These are phyloP conservation scores for Smittia sp. DNA, from an alignment of 2,888 invertebrate genomes.

Conservation along the genomic window DNA sequence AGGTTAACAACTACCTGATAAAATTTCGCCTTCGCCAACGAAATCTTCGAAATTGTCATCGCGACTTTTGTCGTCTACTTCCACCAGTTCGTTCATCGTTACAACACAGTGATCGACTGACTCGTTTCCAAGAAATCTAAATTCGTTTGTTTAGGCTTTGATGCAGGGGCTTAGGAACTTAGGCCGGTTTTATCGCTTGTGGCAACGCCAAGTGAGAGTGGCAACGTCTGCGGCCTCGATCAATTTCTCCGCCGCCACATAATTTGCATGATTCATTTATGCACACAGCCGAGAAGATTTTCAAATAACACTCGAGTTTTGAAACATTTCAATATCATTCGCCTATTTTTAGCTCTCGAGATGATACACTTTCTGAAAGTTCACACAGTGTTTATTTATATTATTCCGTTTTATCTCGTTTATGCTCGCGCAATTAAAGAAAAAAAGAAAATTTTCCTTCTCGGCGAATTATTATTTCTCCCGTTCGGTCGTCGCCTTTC, in stretches of 20 bases:
- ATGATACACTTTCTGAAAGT: background rate
- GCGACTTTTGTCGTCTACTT: background rate
- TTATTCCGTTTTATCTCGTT: background rate
- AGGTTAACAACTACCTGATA: conserved; percentile 8
- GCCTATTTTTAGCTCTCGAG: background rate
- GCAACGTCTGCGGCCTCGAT: too few species aligned
- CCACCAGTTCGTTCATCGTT: too few species aligned
- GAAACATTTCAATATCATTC: conserved; percentile 2
- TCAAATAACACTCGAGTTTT: background rate
- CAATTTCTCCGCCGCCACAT: background rate
- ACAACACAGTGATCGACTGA: too few species aligned
- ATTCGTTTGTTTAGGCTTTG: too few species aligned
- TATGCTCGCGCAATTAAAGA: background rate
- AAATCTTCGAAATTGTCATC: background rate
- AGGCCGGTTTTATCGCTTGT: too few species aligned
- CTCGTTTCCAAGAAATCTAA: too few species aligned
- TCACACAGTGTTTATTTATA: conserved; percentile 6
- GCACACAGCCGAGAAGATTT: too few species aligned
- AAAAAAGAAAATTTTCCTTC: background rate
- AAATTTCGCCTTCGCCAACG: background rate
- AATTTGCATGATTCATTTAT: too few species aligned
- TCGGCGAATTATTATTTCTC: background rate
- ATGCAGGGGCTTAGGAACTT: too few species aligned
- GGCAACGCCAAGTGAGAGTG: too few species aligned
- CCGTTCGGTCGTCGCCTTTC: background rate